phyloP scores from a whole-genome alignment of 2,888 invertebrate genomes.

The Sminthurides aquaticus region DNA sequence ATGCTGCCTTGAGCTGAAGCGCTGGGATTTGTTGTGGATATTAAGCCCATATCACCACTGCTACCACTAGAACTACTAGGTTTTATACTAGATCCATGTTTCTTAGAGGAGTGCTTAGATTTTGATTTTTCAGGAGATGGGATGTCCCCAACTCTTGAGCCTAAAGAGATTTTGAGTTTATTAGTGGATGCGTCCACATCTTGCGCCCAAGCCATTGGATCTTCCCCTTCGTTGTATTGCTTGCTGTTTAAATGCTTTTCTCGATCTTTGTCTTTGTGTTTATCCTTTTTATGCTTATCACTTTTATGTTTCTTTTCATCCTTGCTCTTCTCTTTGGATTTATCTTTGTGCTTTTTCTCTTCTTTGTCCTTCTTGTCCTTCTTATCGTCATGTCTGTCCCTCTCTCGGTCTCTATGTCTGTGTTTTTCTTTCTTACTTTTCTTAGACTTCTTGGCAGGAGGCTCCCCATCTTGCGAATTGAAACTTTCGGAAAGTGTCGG shows the following conservation, averaged over 20 bases:
- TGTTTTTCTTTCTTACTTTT: slow-evolving; percentile 37
- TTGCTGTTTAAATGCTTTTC: slow-evolving; percentile 15
- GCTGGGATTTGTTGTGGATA: not conserved
- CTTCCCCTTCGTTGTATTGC: not conserved
- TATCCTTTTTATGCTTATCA: slow-evolving; percentile 19
- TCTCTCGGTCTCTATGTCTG: slow-evolving; percentile 30
- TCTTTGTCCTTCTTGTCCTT: slow-evolving; percentile 37
- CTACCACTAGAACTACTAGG: not conserved
- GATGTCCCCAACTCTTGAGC: not conserved
- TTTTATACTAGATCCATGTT: not conserved
- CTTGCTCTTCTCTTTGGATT: slow-evolving; percentile 26
- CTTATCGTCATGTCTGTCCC: slow-evolving; percentile 22
- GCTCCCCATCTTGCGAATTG: slow-evolving; percentile 3
- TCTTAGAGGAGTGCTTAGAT: slow-evolving; percentile 23
- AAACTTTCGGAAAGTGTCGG: not conserved
- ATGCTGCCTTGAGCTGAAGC: slow-evolving; percentile 3
- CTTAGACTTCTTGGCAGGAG: slow-evolving; percentile 28
- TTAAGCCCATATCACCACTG: not conserved
- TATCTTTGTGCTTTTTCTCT: slow-evolving; percentile 26
- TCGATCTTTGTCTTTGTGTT: slow-evolving; percentile 22
- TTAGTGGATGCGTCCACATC: slow-evolving; percentile 1
- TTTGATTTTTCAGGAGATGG: slow-evolving; percentile 11
- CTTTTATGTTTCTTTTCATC: slow-evolving; percentile 37
- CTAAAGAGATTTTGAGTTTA: slow-evolving; percentile 11
- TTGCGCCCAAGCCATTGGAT: not conserved